Base-by-base conservation (phyloP, 30 jellyfish, hydroid and myxozoan species). In the Chrysaora quinquecirrha region DNA sequence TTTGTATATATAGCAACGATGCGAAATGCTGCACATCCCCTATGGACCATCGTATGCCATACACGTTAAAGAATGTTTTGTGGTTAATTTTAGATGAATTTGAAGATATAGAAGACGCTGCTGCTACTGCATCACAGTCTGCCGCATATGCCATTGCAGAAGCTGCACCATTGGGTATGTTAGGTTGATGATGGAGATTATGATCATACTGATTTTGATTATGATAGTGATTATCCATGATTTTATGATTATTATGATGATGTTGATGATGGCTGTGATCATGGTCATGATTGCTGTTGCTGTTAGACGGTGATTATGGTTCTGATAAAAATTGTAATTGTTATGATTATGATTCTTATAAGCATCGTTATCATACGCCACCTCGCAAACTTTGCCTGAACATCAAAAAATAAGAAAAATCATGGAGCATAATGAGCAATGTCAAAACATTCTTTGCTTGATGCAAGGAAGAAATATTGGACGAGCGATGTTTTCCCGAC, bases 41-140 rank as follows among this genome's bases (percentile, higher is more conserved):
- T n/a, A n/a, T n/a, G n/a, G n/a, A n/a, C n/a, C n/a, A n/a, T n/a
- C n/a, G n/a, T n/a, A n/a, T n/a, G n/a, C n/a, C n/a, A n/a, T n/a
- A n/a, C n/a, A n/a, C n/a, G n/a, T n/a, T n/a, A n/a, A n/a, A n/a
- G n/a, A n/a, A n/a, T n/a, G n/a, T n/a, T n/a, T n/a, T n/a, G n/a
- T n/a, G n/a, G n/a, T 30, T 35, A 11, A 28, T 31, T 35, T n/a
- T 68, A 78, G 89, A 79, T 43, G 98, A 91, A 27, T 83, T 81
- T 56, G 98, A 91, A 21, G 96, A 83, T 33, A 84, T 60, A 3
- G 96, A 49, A 27, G 90, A 81, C 48, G 81, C 63, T 16, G 87
- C 77, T n/a, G 14, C 10, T 10, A 7, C 3, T 10, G 52, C 52
- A 10, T 64, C 52, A 7, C 48, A 29, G 24, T 11, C 11, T 29